Evolutionary conservation across 2,888 invertebrate species (phyloP).

Genomic region (Patella ulyssiponensis): DNA sequence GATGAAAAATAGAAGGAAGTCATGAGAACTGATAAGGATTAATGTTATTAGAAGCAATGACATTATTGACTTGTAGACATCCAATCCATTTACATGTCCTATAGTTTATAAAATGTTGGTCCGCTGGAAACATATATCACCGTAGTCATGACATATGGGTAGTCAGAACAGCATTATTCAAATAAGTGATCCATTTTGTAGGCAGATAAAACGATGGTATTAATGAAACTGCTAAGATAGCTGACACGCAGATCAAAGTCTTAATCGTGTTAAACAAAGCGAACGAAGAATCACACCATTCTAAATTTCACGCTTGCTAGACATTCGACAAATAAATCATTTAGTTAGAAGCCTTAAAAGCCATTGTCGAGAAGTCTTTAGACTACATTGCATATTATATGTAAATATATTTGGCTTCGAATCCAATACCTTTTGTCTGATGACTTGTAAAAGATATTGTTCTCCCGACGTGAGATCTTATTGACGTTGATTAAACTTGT

Average conservation of each 20-base stretch:
- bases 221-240: constrained; percentile 2
- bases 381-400: too few relatives aligned
- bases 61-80: constrained; percentile 7
- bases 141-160: not conserved
- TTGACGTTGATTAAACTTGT: too few relatives aligned
- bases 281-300: constrained; percentile 4
- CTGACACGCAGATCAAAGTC: not conserved
- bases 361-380: not conserved
- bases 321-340: constrained; percentile 7
- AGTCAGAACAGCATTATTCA: not conserved
- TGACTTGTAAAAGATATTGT: not conserved
- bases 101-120: constrained; percentile 7
- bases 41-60: constrained; percentile 1
- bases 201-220: not conserved
- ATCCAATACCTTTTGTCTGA: constrained; percentile 5
- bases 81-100: constrained; percentile 7
- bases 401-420: constrained; percentile 2
- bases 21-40: constrained; percentile 1
- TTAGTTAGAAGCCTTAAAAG: constrained; percentile 1
- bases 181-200: not conserved
- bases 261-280: constrained; percentile 13
- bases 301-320: constrained; percentile 4
- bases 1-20: too few relatives aligned
- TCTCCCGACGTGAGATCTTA: too few relatives aligned
- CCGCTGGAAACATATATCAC: not conserved